Base-by-base conservation (phyloP, 1,140 invertebrate genomes). In the Nephila pilipes region DNA sequence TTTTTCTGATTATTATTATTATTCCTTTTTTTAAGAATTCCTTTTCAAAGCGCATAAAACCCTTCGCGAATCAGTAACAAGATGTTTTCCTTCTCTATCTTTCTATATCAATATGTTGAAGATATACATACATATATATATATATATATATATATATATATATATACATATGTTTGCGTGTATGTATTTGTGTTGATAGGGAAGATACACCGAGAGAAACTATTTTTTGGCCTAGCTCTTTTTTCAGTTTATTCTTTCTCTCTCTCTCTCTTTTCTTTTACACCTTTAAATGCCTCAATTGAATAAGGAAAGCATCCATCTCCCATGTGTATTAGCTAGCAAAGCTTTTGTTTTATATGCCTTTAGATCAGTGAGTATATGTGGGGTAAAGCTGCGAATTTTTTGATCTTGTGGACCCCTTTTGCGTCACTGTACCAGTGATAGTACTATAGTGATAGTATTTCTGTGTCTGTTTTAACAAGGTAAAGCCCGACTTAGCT, bases 231-330 rank as follows among this genome's bases (percentile, higher is more conserved):
- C 69, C 18, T 75, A 18, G 25, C 29, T 12, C 29, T 75, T 75
- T 25, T n/a, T 22, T 32, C 69, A 75, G 14, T 75, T 75, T 75
- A 32, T 75, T 20, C 25, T 57, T 85, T 25, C 5, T 55, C 38
- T 46, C 20, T 55, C 83, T 54, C 3, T 38, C 8, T 32, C 20
- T 60, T 57, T 85, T 69, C 75, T 46, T 69, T 88, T 57, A n/a
- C 87, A 46, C 63, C 87, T 88, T 88, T 88, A 88, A 88, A 88
- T 88, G 87, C 87, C 60, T 75, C 60, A 88, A 88, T 88, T 75
- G 87, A 88, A 88, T 88, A 88, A 88, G 38, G 65, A 88, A 88
- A 69, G 14, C 87, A 75, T 75, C 38, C 63, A 87, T 88, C 60
- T 88, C 87, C 38, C 60, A 75, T 69, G 87, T 65, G 87, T 69